Conservation (phyloP, 2,797 vertebrate genomes). For the Gobio occitaniae region DNA sequence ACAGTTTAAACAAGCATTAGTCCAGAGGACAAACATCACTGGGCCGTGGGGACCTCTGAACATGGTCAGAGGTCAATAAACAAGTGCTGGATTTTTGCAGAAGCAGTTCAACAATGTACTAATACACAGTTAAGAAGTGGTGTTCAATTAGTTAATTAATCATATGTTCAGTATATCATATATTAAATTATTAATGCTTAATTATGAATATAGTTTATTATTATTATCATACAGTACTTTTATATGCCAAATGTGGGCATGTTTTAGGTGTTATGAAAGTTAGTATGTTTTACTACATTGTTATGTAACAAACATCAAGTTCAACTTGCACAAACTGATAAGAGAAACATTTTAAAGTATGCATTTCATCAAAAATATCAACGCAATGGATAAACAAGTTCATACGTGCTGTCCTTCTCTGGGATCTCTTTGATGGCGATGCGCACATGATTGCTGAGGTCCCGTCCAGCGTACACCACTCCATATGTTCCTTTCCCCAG, state of each 20-base stretch:
- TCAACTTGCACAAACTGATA: neutral
- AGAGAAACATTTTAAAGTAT: neutral
- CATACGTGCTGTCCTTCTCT: constrained; percentile 88
- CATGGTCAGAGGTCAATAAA: constrained; percentile 18
- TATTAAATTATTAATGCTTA: neutral
- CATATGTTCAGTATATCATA: neutral
- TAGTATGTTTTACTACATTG: neutral
- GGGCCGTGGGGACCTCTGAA: constrained; percentile 32
- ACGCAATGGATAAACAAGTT: neutral
- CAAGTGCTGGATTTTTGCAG: neutral
- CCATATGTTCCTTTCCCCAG: constrained; percentile 92
- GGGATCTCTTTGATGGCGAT: constrained; percentile 96
- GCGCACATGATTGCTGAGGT: constrained; percentile 87
- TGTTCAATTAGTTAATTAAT: too few species aligned
- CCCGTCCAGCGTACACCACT: constrained; percentile 89
- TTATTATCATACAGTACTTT: neutral
- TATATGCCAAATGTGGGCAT: neutral
- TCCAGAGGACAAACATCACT: constrained; percentile 4
- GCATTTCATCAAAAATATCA: neutral
- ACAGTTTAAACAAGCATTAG: constrained; percentile 58
- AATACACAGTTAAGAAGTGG: neutral
- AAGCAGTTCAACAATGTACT: constrained; percentile 13
- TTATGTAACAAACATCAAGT: neutral
- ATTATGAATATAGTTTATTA: neutral
- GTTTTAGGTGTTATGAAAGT: neutral